Evolutionary conservation across 2,113 vertebrate genomes (phyloP).

Genomic region (Acanthisitta chloris): DNA sequence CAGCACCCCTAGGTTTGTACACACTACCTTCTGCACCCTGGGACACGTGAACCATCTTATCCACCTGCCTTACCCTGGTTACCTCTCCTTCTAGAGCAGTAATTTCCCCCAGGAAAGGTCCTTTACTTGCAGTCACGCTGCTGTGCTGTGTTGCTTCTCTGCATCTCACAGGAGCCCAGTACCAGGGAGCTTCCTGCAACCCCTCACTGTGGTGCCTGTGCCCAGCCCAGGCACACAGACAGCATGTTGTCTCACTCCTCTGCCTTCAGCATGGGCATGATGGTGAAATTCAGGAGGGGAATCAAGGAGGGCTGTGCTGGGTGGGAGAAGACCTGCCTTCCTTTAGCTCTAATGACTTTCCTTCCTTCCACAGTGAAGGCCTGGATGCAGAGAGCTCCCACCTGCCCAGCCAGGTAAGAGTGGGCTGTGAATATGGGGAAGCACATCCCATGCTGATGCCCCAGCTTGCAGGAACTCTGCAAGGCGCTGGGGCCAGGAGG

Average conservation of each 20-base stretch:
- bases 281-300: rapidly evolving
- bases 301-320: background rate
- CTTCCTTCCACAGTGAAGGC: background rate
- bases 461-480: background rate
- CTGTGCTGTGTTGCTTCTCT: background rate
- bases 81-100: background rate
- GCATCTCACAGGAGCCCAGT: rapidly evolving
- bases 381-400: background rate
- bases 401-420: slow-evolving; percentile 12
- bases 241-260: background rate
- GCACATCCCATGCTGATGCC: background rate
- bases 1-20: background rate
- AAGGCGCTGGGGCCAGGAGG: background rate
- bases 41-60: rapidly evolving
- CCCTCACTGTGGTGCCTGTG: rapidly evolving
- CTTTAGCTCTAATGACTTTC: background rate
- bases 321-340: rapidly evolving
- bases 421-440: background rate
- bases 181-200: background rate
- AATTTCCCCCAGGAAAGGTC: background rate
- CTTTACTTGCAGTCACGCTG: rapidly evolving
- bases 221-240: rapidly evolving
- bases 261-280: rapidly evolving
- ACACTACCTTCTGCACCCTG: background rate
- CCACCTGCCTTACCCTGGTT: background rate